A percentile compares a stretch with the other conserved stretches of the same genome.
Evolutionary conservation across 1,140 invertebrate species (phyloP).

Genomic region (Lepidurus arcticus): DNA sequence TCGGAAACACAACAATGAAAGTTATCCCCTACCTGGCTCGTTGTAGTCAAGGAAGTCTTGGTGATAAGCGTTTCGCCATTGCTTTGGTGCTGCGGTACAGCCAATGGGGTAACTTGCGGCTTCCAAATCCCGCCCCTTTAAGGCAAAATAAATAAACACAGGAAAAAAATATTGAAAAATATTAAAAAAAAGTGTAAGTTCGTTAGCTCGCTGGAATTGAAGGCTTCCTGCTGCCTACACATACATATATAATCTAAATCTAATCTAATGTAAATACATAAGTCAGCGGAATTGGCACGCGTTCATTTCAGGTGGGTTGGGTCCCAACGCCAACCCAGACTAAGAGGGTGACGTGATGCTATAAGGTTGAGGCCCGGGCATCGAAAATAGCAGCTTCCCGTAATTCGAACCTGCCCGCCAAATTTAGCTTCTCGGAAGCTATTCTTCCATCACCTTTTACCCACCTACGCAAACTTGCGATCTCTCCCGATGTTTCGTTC

Average conservation of each 20-base stretch:
- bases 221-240: slow-evolving; percentile 43
- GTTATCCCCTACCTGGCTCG: slow-evolving; percentile 50
- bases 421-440: slow-evolving; percentile 21
- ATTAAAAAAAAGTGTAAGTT: background rate
- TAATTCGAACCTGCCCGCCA: slow-evolving; percentile 12
- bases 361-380: slow-evolving; percentile 16
- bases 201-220: slow-evolving; percentile 26
- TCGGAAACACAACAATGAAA: slow-evolving; percentile 17
- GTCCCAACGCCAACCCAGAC: background rate
- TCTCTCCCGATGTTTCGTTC: background rate
- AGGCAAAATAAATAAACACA: background rate
- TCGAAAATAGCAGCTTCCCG: slow-evolving; percentile 16
- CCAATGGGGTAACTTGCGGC: slow-evolving; percentile 47
- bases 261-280: slow-evolving; percentile 31
- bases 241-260: slow-evolving; percentile 15
- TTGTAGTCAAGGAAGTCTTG: slow-evolving; percentile 77
- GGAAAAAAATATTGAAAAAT: background rate
- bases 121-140: slow-evolving; percentile 43
- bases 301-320: slow-evolving; percentile 23
- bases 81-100: slow-evolving; percentile 40
- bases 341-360: background rate
- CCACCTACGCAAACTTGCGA: slow-evolving; percentile 6
- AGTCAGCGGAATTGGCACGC: slow-evolving; percentile 1
- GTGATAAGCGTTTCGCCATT: slow-evolving; percentile 58
- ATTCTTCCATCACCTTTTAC: slow-evolving; percentile 14